Conservation (phyloP, 2,888 invertebrate genomes). For the Polietes domitor region DNA sequence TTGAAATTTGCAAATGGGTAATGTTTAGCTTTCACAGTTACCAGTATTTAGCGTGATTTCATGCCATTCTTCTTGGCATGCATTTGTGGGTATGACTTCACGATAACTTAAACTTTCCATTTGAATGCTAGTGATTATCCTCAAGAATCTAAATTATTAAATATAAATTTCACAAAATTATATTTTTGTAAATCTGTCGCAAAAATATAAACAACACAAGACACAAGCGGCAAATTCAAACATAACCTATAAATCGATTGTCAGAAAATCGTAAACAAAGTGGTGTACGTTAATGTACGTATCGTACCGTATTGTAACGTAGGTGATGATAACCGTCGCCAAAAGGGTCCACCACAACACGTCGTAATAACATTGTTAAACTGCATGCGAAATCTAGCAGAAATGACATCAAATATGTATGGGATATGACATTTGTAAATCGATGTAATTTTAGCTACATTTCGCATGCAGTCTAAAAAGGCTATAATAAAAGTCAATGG, state of each 20-base stretch:
- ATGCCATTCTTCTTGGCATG: constrained; percentile 89
- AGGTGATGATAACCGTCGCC: too few species aligned
- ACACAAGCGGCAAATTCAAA: constrained; percentile 47
- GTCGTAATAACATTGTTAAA: too few species aligned
- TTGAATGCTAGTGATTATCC: not conserved
- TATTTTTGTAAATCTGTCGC: not conserved
- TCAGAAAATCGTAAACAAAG: constrained; percentile 32
- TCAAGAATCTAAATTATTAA: not conserved
- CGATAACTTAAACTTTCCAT: constrained; percentile 84
- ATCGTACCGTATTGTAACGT: too few species aligned
- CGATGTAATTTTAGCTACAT: too few species aligned
- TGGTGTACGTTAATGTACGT: too few species aligned
- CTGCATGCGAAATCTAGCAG: too few species aligned
- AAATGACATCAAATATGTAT: too few species aligned
- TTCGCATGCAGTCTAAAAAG: too few species aligned
- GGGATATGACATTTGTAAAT: too few species aligned
- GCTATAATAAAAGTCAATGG: too few species aligned
- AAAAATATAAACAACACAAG: not conserved
- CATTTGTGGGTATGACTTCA: constrained; percentile 90
- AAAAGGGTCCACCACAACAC: too few species aligned
- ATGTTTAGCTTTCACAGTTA: constrained; percentile 72
- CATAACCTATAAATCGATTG: constrained; percentile 53
- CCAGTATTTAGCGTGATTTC: constrained; percentile 92
- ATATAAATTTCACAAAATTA: not conserved
- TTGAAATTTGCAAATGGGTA: too few species aligned